These are phyloP conservation scores for Cephus spinipes DNA, from an alignment of 2,888 invertebrate genomes.

Conservation along the genomic window DNA sequence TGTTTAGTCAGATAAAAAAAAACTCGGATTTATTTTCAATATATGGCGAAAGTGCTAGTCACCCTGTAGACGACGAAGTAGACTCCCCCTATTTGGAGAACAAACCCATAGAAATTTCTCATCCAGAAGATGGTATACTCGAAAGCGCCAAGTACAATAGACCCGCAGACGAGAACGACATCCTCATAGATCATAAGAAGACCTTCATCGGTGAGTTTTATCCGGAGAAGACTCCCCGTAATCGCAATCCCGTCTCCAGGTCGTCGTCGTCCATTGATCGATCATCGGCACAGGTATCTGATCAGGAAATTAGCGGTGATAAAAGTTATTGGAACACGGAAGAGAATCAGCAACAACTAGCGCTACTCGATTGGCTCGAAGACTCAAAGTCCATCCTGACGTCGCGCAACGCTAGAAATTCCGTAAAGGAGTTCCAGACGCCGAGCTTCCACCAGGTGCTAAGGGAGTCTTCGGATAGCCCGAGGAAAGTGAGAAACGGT, in stretches of 20 bases:
- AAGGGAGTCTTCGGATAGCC: no score
- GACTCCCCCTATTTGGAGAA: conserved; percentile 62
- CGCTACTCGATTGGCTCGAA: no score
- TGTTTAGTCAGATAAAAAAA: conserved; percentile 63
- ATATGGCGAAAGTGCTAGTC: conserved; percentile 56
- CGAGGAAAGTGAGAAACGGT: no score
- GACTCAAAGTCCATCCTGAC: background rate
- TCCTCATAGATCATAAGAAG: conserved; percentile 17
- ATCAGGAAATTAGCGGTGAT: background rate
- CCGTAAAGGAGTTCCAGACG: no score
- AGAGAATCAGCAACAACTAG: no score
- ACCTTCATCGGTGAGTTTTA: conserved; percentile 48
- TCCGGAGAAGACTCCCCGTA: conserved; percentile 35
- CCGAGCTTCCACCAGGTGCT: no score
- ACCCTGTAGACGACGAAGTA: conserved; percentile 55
- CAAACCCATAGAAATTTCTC: conserved; percentile 50
- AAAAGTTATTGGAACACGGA: background rate
- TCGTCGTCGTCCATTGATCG: conserved; percentile 18
- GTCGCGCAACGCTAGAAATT: background rate
- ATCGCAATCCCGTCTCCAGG: conserved; percentile 31
- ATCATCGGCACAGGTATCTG: background rate
- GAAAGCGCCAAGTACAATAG: background rate
- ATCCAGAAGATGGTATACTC: conserved; percentile 1
- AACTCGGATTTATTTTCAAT: conserved; percentile 64
- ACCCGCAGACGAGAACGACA: background rate